Evolutionary conservation across 2,797 vertebrate species (phyloP).

Genomic region (Buphagus erythrorhynchus): DNA sequence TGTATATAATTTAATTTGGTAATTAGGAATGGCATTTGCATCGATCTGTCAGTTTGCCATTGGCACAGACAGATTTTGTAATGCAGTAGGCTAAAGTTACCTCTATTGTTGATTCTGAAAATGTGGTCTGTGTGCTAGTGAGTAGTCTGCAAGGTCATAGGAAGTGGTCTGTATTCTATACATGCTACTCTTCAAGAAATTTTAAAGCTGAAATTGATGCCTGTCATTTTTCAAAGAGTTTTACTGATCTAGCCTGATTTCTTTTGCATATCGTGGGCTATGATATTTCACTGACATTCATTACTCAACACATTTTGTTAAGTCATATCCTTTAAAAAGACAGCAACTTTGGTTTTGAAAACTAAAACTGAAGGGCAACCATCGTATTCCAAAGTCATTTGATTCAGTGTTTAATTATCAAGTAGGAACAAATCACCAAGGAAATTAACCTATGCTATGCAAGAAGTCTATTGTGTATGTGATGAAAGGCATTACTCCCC

Average conservation of each 20-base stretch:
- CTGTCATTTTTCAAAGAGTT: neutral
- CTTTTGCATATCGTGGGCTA: neutral
- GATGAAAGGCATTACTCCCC: neutral
- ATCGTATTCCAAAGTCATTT: neutral
- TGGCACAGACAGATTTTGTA: neutral
- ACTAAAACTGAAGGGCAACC: neutral
- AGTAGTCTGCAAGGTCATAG: neutral
- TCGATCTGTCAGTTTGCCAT: neutral
- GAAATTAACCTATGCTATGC: conserved; percentile 15
- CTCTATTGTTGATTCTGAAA: neutral
- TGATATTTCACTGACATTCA: neutral
- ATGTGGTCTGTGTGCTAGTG: neutral
- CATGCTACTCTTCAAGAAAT: neutral
- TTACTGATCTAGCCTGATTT: neutral
- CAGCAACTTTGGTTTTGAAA: neutral
- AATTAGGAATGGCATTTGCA: neutral
- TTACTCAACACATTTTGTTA: neutral
- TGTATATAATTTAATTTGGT: neutral
- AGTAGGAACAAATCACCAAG: neutral
- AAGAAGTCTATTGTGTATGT: neutral
- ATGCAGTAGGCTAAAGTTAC: neutral
- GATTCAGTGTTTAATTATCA: conserved; percentile 21
- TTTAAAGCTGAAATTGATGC: neutral
- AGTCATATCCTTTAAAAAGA: neutral
- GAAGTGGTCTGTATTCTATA: neutral